Evolutionary conservation across 1,140 invertebrate genomes (phyloP).

Genomic region (Drosophila gunungcola): DNA sequence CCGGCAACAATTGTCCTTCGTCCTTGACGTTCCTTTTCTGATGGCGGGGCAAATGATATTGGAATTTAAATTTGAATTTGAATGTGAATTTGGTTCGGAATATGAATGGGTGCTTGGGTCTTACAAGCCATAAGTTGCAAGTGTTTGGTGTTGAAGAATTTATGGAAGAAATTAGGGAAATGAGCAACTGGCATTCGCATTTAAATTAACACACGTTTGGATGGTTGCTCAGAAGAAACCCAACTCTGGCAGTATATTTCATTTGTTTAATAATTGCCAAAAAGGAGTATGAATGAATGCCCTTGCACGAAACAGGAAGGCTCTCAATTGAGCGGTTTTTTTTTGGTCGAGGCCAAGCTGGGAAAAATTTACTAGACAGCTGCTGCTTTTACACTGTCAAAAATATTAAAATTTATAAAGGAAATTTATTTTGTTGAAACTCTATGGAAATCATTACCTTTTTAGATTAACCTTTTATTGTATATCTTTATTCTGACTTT

Average conservation of each 20-base stretch:
- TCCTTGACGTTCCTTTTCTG: constrained; percentile 4
- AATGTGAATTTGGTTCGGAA: constrained; percentile 28
- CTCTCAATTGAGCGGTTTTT: constrained; percentile 1
- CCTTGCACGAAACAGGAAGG: constrained; percentile 5
- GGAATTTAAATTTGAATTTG: constrained; percentile 38
- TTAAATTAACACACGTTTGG: neutral
- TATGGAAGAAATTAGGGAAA: neutral
- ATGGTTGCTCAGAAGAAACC: no score
- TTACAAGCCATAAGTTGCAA: constrained; percentile 9
- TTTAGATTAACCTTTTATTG: no score
- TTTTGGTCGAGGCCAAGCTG: constrained; percentile 2
- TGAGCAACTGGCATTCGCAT: neutral
- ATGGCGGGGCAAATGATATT: constrained; percentile 24
- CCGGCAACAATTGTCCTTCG: constrained; percentile 42
- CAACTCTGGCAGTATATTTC: neutral
- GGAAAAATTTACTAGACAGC: constrained; percentile 10
- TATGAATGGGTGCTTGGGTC: constrained; percentile 14
- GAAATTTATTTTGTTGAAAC: no score
- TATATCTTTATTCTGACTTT: no score
- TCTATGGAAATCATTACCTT: no score
- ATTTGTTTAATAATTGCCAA: neutral
- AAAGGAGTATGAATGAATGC: no score
- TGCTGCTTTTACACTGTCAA: constrained; percentile 3
- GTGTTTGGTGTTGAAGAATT: constrained; percentile 1
- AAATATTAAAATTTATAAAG: neutral